Percentiles rank a stretch among this genome's conserved stretches.
Evolutionary conservation across 2,888 invertebrate genomes (phyloP).

Genomic region (Leucophenga maculata): DNA sequence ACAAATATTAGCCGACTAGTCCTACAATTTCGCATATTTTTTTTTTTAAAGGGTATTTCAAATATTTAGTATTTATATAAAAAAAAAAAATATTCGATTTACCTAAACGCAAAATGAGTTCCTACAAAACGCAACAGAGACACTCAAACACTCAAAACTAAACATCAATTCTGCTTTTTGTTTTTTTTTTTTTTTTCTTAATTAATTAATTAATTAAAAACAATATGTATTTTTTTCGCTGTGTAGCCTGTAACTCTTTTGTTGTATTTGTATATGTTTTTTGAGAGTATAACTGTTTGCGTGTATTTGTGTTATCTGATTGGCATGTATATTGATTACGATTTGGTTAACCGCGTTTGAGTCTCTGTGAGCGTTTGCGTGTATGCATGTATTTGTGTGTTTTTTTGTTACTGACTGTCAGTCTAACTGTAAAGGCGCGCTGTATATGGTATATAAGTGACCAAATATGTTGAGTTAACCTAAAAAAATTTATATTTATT

Average conservation of each 20-base stretch:
- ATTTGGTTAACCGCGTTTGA: no score
- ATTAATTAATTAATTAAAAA: neutral
- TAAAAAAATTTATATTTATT: no score
- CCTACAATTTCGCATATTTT: neutral
- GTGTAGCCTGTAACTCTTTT: neutral
- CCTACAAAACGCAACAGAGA: constrained; percentile 19
- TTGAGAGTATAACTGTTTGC: no score
- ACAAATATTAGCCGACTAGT: neutral
- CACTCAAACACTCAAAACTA: constrained; percentile 56
- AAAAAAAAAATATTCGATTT: neutral
- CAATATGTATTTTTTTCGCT: neutral
- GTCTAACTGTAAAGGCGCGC: neutral
- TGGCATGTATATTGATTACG: no score
- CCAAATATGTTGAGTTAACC: no score
- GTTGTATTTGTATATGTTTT: no score
- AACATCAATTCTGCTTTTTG: constrained; percentile 46
- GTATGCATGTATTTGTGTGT: neutral
- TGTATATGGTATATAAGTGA: neutral
- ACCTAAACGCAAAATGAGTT: constrained; percentile 17
- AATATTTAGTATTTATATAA: neutral
- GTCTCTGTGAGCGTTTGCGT: neutral
- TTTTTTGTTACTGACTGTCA: constrained; percentile 11
- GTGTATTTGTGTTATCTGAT: no score
- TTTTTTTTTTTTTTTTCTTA: neutral
- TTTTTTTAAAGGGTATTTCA: neutral